Evolutionary conservation across 2,888 invertebrate genomes (phyloP), one percentile per base, ranked within the genome.

Genomic region (Cantharis rustica): DNA sequence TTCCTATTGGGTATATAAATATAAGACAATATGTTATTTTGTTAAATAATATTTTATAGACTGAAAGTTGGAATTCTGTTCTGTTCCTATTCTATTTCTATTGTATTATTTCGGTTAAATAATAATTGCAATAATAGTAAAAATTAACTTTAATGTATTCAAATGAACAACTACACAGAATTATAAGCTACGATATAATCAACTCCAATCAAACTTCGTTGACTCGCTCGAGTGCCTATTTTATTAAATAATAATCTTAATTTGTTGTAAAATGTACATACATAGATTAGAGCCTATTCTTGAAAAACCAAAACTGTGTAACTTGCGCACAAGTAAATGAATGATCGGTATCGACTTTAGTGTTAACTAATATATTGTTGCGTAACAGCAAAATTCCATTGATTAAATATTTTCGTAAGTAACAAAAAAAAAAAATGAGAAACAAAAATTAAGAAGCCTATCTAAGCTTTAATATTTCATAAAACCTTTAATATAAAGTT

Each of bases 201-300:
- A 75, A 75, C 68, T 68, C 31, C 71, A 75, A 75, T 75, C 75
- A 75, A 75, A 75, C 64, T 71, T 71, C 71, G 27, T 75, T 75
- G 66, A 75, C 71, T 71, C 61, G 69, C 69, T 47, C 15, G 9
- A 7, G 63, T 20, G 71, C 71, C 66, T 68, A 75, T 62, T 71
- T 68, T 27, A 71, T 75, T 75, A 27, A 75, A 75, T 75, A 75
- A 71, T 75, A 68, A 31, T 47, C 16, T 16, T 75, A 68, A 61
- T 66, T 71, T 69, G 26, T 68, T 68, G 13, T 15, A 26, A 68
- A 68, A 68, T 47, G 15, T 16, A 11, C 20, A 23, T 23, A 20
- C 16, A 27, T 61, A 31, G 17, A 17, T 47, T 69, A 9, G 13
- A 20, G 47, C 15, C 10, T n/a, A 47, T 47, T 5, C 23, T 23